phyloP scores from a whole-genome alignment of 2,113 vertebrate species.

The Rhinogobius similis region DNA sequence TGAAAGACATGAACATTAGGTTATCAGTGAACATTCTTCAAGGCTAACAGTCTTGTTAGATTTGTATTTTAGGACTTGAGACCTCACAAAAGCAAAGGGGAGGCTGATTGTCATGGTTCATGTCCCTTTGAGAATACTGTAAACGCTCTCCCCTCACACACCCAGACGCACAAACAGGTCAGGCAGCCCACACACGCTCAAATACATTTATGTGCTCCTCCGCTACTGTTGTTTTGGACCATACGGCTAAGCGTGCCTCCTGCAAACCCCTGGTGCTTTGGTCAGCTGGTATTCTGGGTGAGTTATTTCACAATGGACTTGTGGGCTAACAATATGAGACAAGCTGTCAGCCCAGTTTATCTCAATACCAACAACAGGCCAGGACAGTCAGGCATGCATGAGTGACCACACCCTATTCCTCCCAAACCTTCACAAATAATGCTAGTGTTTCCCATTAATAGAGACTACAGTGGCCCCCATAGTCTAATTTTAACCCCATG shows the following conservation, averaged over 20 bases:
- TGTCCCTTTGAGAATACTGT: conserved; percentile 31
- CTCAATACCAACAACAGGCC: conserved; percentile 61
- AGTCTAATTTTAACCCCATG: no score
- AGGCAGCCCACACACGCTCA: conserved; percentile 49
- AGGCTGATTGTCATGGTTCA: conserved; percentile 19
- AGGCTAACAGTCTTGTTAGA: no score
- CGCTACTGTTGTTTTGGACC: conserved; percentile 61
- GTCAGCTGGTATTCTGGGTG: conserved; percentile 72
- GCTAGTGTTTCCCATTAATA: no score
- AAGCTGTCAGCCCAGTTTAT: conserved; percentile 68
- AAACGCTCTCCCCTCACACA: conserved; percentile 29
- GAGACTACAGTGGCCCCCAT: no score
- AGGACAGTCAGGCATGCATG: conserved; percentile 41
- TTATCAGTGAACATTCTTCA: no score
- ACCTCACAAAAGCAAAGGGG: no score
- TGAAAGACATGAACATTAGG: no score
- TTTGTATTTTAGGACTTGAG: no score
- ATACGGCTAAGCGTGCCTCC: not conserved
- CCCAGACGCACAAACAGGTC: conserved; percentile 28
- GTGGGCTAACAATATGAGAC: conserved; percentile 63
- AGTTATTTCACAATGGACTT: conserved; percentile 57
- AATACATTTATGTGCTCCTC: conserved; percentile 27
- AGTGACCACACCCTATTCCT: conserved; percentile 35
- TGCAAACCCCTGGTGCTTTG: conserved; percentile 36
- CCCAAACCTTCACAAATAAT: not conserved